Evolutionary conservation across 2,797 vertebrate genomes (phyloP), one percentile per base, ranked within the genome.

Genomic region (Prunella strophiata): DNA sequence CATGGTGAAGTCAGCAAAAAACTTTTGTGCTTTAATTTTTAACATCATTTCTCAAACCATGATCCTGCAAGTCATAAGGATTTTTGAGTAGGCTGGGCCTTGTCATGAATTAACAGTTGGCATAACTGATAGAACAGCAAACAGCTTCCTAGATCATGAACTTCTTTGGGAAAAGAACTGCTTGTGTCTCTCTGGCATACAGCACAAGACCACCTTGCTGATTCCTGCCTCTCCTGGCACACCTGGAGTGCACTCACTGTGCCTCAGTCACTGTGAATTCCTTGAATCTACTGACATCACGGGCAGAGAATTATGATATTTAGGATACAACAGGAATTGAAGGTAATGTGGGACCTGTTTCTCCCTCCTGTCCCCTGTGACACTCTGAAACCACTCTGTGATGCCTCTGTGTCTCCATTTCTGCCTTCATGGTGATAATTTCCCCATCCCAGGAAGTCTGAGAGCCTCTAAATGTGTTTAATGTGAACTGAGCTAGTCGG

Each of bases 1-100:
- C 25, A 67, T 78, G 48, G 59, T 70, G 43, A 58, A 88, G 54
- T 65, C 82, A 92, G 85, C 75, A 86, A 81, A 90, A 86, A 90
- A 36, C n/a, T 58, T 51, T 2, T 36, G 42, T 11, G 54, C 65
- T 62, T 79, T 79, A 66, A 70, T 75, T 81, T 85, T 74, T 84
- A 76, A 80, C 73, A 63, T 67, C 2, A 11, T 57, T 88, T 94
- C 71, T 77, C 81, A 72, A 86, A 70, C 70, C 11, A 1, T 13
- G 15, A 67, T 54, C 66, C 82, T 77, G 45, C 42, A 88, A 74
- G 38, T 72, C 74, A 29, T 59, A 67, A 43, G 65, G 75, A 61
- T 71, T 75, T 77, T 74, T 47, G 58, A 88, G 54, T 25, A 81
- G 52, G 27, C 1, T 80, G 85, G 47, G 62, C 50, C 81, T 32